Evolutionary conservation across 2,797 vertebrate genomes (phyloP).

Genomic region (Phoeniculus purpureus): DNA sequence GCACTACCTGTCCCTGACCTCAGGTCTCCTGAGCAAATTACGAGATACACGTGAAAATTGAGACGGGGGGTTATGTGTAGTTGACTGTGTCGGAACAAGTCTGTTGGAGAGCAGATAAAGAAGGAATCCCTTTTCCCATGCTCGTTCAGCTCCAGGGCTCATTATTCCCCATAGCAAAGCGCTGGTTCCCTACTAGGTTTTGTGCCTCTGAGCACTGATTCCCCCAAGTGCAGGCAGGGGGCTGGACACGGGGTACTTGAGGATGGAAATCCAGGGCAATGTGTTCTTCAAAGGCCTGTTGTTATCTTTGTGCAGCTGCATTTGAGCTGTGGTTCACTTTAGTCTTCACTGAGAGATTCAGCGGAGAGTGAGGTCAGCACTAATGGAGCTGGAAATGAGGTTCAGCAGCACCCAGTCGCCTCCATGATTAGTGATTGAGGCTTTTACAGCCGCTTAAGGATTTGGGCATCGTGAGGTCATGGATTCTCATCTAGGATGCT

Average conservation of each 20-base stretch:
- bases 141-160: neutral
- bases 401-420: neutral
- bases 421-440: neutral
- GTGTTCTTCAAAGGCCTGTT: neutral
- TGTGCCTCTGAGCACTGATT: neutral
- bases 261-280: neutral
- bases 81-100: neutral
- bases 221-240: neutral
- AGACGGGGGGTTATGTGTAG: neutral
- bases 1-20: neutral
- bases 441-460: constrained; percentile 12
- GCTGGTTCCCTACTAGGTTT: neutral
- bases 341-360: neutral
- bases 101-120: constrained; percentile 2
- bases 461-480: neutral
- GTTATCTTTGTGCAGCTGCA: neutral
- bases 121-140: neutral
- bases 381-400: constrained; percentile 22
- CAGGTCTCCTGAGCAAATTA: neutral
- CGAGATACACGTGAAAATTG: neutral
- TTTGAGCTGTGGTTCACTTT: neutral
- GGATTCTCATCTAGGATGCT: constrained; percentile 5
- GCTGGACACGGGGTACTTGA: fast-evolving
- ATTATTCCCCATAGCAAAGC: neutral
- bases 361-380: neutral